Percentiles rank a stretch among this genome's conserved stretches.
These are phyloP conservation scores for Pseudococcus jackbeardsleyi DNA, from an alignment of 2,888 invertebrate species.

Conservation along the genomic window DNA sequence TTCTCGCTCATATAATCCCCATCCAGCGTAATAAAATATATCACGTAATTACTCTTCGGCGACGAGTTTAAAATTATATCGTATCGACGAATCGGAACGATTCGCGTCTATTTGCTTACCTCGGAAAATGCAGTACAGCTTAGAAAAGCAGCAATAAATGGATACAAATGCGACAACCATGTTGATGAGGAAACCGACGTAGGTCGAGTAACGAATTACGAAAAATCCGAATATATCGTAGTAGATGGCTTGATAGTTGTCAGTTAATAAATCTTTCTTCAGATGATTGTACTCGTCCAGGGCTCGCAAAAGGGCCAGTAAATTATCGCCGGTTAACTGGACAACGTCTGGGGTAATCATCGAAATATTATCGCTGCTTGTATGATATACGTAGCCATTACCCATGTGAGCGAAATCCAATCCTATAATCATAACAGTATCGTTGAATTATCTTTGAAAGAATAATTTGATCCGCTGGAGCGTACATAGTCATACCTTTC, in stretches of 20 bases:
- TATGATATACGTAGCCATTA: slow-evolving; percentile 89
- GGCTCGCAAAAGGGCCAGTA: slow-evolving; percentile 71
- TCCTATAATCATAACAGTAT: slow-evolving; percentile 71
- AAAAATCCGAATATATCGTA: slow-evolving; percentile 59
- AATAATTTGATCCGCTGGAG: not conserved
- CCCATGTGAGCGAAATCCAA: slow-evolving; percentile 83
- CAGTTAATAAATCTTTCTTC: not conserved
- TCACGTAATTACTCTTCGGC: not conserved
- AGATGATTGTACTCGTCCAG: slow-evolving; percentile 52
- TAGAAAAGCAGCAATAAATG: no score
- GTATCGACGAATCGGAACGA: slow-evolving; percentile 28
- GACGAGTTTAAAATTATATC: not conserved
- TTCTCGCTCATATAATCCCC: not conserved
- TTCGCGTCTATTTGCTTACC: slow-evolving; percentile 1
- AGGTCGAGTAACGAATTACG: slow-evolving; percentile 21
- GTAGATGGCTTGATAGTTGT: not conserved
- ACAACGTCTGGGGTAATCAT: slow-evolving; percentile 75
- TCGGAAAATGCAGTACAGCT: not conserved
- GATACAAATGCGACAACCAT: not conserved
- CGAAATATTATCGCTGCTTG: slow-evolving; percentile 73
- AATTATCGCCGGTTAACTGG: slow-evolving; percentile 77
- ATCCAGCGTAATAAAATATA: not conserved
- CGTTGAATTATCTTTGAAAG: not conserved
- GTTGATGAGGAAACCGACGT: slow-evolving; percentile 10
- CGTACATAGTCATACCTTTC: slow-evolving; percentile 71